Percentiles rank a stretch among this genome's conserved stretches.
Evolutionary conservation across 2,888 invertebrate genomes (phyloP).

Genomic region (Drosophila atripex): DNA sequence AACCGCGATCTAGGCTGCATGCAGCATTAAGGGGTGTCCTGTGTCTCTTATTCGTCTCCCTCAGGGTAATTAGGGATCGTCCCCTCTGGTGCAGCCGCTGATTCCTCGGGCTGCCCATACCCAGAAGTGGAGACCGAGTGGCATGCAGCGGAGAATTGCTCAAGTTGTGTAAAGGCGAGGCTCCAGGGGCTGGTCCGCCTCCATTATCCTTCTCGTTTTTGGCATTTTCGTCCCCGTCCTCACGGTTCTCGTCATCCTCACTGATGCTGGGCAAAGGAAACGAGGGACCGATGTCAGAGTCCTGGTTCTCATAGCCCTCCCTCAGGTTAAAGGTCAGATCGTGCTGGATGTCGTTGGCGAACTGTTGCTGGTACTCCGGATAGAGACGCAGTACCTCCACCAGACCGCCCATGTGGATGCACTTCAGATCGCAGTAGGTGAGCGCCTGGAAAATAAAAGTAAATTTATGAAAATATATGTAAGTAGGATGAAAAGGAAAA

Average conservation of each 20-base stretch:
- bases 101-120: constrained; percentile 78
- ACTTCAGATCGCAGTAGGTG: constrained; percentile 98
- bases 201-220: constrained; percentile 96
- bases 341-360: constrained; percentile 96
- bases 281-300: constrained; percentile 83
- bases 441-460: constrained; percentile 86
- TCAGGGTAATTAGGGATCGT: constrained; percentile 85
- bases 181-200: constrained; percentile 88
- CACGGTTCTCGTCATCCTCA: constrained; percentile 96
- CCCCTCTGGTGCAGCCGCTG: constrained; percentile 83
- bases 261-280: constrained; percentile 95
- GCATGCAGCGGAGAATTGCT: constrained; percentile 67
- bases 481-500: constrained; percentile 9
- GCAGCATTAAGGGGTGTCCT: constrained; percentile 86
- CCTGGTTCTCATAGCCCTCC: constrained; percentile 95
- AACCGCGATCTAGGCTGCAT: constrained; percentile 84
- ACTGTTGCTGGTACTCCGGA: constrained; percentile 97
- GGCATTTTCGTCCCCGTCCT: constrained; percentile 93
- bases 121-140: constrained; percentile 77
- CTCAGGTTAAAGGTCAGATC: constrained; percentile 97
- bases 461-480: constrained; percentile 15
- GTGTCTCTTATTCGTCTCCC: constrained; percentile 88
- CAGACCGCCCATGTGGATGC: constrained; percentile 95
- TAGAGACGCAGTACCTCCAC: constrained; percentile 95
- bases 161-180: constrained; percentile 83